phyloP scores from a whole-genome alignment of 2,888 invertebrate species.

The Amblyjoppa proteus region DNA sequence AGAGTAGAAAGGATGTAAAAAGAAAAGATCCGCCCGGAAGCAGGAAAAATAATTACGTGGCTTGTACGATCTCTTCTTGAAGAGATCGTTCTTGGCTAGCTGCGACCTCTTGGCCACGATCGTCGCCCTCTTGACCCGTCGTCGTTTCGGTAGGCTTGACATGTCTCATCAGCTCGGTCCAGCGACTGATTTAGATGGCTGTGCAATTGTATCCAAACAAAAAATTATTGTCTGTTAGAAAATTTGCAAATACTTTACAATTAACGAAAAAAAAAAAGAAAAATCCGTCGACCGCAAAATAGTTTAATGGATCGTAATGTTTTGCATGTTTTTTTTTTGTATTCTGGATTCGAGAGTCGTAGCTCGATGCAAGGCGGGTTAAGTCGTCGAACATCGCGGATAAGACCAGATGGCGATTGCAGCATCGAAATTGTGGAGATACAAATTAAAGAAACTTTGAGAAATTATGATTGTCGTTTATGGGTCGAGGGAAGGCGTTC shows the following conservation, averaged over 20 bases:
- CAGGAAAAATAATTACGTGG: conserved; percentile 72
- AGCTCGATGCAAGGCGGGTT: not conserved
- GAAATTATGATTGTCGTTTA: too few relatives aligned
- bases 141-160: conserved; percentile 76
- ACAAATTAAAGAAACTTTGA: too few relatives aligned
- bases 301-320: not conserved
- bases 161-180: conserved; percentile 69
- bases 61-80: conserved; percentile 71
- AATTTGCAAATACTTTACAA: not conserved
- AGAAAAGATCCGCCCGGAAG: not conserved
- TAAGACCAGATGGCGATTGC: not conserved
- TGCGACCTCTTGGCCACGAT: conserved; percentile 74
- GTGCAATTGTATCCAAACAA: not conserved
- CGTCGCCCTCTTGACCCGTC: conserved; percentile 75
- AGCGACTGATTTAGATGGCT: not conserved
- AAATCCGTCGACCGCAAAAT: not conserved
- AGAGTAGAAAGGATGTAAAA: not conserved
- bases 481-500: too few relatives aligned
- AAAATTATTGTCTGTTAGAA: not conserved
- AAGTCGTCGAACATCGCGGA: not conserved
- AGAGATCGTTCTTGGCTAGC: conserved; percentile 66
- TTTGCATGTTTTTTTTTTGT: not conserved
- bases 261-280: not conserved
- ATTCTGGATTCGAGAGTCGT: not conserved
- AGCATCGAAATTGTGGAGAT: too few relatives aligned